Base-by-base conservation (phyloP, 2,888 invertebrate species). In the Troides helena region DNA sequence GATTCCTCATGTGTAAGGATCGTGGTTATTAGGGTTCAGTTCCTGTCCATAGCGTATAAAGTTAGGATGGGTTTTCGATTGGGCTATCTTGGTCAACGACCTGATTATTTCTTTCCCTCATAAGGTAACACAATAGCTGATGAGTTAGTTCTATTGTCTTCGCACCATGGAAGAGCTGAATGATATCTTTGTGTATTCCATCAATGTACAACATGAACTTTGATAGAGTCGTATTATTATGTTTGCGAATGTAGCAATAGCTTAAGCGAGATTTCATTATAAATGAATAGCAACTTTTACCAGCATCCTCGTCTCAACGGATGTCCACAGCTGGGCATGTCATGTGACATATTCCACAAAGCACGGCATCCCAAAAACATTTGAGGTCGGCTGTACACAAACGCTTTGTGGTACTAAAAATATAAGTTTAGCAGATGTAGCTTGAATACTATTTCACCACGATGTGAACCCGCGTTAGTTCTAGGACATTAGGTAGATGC, bases 131-230 rank as follows among this genome's bases (percentile, higher is more conserved):
- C 69, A 66, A 66, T 66, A 59, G 62, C 62, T 56, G 57, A 7
- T 21, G 14, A 57, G 17, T 39, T 65, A 65, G 21, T 23, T 50
- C 65, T 62, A 70, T 66, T 66, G 66, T 70, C 62, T 63, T 62
- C 2, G 39, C 12, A 23, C 58, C 30, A 66, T 62, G 62, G 62
- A 58, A 50, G 46, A 46, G 69, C 58, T 62, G 59, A 50, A 65
- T 65, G 69, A 62, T 62, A 69, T 65, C 65, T 46, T 69, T 62
- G 30, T 50, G 66, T 66, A 70, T 70, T 70, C 70, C 62, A 36
- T 70, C 66, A 66, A 66, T 62, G 70, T 62, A 66, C 66, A 39
- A 23, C 62, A 36, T 6, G 57, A 30, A 10, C 36, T 39, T 62
- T 66, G 70, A 70, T 63, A 53, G 66, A 58, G 59, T 39, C 58